phyloP scores from a whole-genome alignment of 2,113 vertebrate genomes.

The Morone chrysops region DNA sequence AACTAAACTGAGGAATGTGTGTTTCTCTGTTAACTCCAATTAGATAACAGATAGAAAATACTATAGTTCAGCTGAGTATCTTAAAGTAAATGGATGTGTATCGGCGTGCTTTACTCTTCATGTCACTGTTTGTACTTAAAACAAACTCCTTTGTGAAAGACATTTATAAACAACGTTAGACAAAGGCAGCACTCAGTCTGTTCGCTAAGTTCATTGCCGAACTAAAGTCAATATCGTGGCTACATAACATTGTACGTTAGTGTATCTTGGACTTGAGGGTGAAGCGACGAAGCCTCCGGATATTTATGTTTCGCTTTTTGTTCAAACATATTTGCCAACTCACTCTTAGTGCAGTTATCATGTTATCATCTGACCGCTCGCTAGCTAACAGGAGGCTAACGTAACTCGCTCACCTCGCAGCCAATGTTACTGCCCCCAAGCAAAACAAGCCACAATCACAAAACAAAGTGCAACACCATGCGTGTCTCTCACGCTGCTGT shows the following conservation, averaged over 20 bases:
- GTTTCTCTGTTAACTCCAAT: not conserved
- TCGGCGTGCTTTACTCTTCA: not conserved
- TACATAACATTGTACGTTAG: not conserved
- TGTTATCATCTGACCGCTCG: too few relatives aligned
- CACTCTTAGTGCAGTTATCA: not conserved
- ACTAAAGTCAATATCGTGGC: not conserved
- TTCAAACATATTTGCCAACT: conserved; percentile 11
- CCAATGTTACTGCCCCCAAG: not conserved
- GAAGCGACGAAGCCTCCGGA: accelerated
- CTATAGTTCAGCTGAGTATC: not conserved
- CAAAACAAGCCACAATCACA: not conserved
- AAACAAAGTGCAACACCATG: not conserved
- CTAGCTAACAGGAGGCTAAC: conserved; percentile 45
- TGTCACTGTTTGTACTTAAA: not conserved
- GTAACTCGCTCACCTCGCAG: conserved; percentile 23
- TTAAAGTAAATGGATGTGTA: not conserved
- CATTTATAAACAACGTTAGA: not conserved
- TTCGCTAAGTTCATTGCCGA: conserved; percentile 1
- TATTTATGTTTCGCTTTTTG: not conserved
- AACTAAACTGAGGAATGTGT: too few relatives aligned
- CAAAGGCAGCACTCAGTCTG: not conserved
- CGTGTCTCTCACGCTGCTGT: not conserved
- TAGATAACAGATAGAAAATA: not conserved
- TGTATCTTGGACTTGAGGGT: not conserved
- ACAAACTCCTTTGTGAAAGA: not conserved